Percentiles rank a stretch among this genome's conserved stretches.
Evolutionary conservation across 1,140 invertebrate species (phyloP).

Genomic region (Popillia japonica): DNA sequence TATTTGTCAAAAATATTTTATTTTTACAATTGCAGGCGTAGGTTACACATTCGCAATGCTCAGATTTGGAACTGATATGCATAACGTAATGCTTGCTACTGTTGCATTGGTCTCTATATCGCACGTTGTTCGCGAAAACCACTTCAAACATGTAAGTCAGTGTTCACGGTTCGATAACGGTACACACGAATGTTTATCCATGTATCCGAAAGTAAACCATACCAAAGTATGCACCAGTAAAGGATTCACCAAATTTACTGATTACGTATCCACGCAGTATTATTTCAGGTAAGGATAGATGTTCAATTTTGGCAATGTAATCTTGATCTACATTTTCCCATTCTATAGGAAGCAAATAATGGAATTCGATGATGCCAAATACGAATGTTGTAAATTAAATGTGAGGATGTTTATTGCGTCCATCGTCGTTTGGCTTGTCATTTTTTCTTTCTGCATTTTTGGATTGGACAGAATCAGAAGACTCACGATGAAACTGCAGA

Average conservation of each 20-base stretch:
- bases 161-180: not conserved
- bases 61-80: not conserved
- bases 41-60: not conserved
- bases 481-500: not conserved
- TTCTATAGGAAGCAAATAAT: not conserved
- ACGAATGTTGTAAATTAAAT: not conserved
- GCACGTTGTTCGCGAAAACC: not conserved
- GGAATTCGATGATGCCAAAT: not conserved
- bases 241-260: not conserved
- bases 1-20: too few species aligned
- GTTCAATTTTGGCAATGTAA: not conserved
- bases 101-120: not conserved
- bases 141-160: not conserved
- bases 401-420: not conserved
- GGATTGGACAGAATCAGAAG: not conserved
- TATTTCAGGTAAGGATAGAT: not conserved
- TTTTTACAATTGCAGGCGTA: slow-evolving; percentile 12
- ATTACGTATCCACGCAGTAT: not conserved
- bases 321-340: not conserved
- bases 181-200: not conserved
- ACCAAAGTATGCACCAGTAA: not conserved
- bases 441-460: not conserved
- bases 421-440: not conserved
- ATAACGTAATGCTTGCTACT: not conserved
- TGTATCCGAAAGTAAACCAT: not conserved